These are phyloP conservation scores for Leiothrix lutea DNA, from an alignment of 2,113 vertebrate genomes.

Conservation along the genomic window DNA sequence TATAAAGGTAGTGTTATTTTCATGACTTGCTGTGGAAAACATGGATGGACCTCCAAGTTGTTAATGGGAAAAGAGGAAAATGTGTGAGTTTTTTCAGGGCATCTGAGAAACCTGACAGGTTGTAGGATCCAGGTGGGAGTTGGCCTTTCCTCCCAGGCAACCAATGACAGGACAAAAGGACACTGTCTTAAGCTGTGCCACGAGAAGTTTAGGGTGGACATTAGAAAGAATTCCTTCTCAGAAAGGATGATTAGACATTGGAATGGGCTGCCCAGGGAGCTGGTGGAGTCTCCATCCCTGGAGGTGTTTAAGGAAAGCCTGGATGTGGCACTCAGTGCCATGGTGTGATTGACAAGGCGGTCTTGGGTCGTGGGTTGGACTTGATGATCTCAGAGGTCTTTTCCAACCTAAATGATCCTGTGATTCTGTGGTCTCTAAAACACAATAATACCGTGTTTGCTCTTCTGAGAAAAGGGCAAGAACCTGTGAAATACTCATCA, in stretches of 20 bases:
- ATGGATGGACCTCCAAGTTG: not conserved
- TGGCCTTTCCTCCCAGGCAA: not conserved
- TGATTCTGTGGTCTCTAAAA: not conserved
- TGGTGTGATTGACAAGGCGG: not conserved
- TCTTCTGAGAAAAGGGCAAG: not conserved
- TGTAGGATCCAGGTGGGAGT: not conserved
- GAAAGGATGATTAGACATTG: not conserved
- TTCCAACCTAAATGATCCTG: not conserved
- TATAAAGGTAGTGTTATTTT: not conserved
- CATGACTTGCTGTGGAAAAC: not conserved
- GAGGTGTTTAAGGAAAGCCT: no score
- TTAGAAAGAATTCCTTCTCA: not conserved
- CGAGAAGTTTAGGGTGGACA: not conserved
- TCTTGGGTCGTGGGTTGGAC: not conserved
- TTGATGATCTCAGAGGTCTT: not conserved
- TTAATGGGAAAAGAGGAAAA: not conserved
- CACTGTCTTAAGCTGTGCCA: not conserved
- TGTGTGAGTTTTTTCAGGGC: rapidly evolving
- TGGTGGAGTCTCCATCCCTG: not conserved
- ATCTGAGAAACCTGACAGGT: not conserved
- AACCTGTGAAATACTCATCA: not conserved
- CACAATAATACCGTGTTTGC: not conserved
- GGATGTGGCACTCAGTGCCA: rapidly evolving
- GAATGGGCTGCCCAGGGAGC: not conserved
- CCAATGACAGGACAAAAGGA: not conserved